Base-by-base conservation (phyloP, 2,797 vertebrate genomes). In the Ibycter americanus region DNA sequence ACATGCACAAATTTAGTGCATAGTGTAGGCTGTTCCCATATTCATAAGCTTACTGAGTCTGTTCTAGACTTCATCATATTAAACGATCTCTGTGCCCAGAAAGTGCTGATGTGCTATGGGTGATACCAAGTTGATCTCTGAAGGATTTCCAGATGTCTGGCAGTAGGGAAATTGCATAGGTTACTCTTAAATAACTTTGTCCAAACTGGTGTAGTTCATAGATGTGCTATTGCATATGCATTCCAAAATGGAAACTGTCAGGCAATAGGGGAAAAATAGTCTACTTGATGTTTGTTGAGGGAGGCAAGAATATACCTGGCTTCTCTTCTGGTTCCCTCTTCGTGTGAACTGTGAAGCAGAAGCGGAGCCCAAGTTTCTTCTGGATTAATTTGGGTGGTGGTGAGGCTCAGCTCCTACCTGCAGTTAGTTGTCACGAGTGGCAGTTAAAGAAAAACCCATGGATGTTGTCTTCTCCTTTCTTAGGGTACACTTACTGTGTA, bases 81-180 rank as follows among this genome's bases (percentile, higher is more conserved):
- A 12, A 70, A 36, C 27, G 1, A 31, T 72, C 42, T 68, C 42
- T 15, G 65, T 76, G 74, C 26, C 55, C 55, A 42, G 73, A 46
- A 72, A 1, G 5, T 87, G 70, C 40, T 59, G 36, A 25, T 52
- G 19, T 52, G n/a, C 46, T 77, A 10, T 5, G 19, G 0, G 0
- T 32, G 61, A 68, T 63, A 52, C 58, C 10, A 29, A 8, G 11
- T 38, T 90, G 36, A 61, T 84, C 62, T 82, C 70, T 79, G 78
- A 82, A 79, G 34, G 70, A 34, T 87, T 89, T 95, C 76, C 81
- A 36, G 54, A 0, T 76, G 49, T 17, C 70, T 94, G 67, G 40
- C 80, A 58, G 42, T 3, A 61, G 42, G 42, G 56, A 36, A 63
- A 34, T 36, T 2, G 5, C 31, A 25, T 31, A 27, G 32, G 54